These are phyloP conservation scores for Antennarius striatus DNA, from an alignment of 2,113 vertebrate species.

Conservation along the genomic window DNA sequence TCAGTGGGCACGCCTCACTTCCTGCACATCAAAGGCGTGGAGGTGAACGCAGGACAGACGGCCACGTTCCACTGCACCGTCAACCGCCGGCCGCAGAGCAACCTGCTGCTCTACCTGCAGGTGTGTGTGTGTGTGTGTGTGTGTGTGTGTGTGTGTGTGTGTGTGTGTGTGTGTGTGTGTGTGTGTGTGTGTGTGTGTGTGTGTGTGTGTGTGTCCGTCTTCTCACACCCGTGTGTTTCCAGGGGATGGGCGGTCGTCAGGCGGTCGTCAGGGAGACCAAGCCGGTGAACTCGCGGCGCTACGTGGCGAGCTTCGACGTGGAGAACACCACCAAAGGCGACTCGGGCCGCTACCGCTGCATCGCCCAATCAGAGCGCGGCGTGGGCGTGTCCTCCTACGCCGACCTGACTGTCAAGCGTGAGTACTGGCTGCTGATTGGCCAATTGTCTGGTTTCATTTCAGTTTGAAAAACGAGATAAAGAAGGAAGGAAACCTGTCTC, in stretches of 20 bases:
- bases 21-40: conserved; percentile 92
- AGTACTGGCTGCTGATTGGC: conserved; percentile 47
- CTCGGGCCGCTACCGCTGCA: conserved; percentile 91
- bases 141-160: background rate
- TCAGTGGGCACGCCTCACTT: conserved; percentile 94
- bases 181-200: background rate
- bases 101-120: conserved; percentile 91
- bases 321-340: conserved; percentile 90
- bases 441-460: too few relatives aligned
- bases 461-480: too few relatives aligned
- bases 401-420: conserved; percentile 94
- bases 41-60: conserved; percentile 92
- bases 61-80: conserved; percentile 91
- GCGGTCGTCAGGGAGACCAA: conserved; percentile 86
- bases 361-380: conserved; percentile 89
- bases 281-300: conserved; percentile 83
- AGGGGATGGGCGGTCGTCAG: conserved; percentile 88
- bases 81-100: conserved; percentile 84
- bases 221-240: background rate
- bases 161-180: background rate
- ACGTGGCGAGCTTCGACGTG: conserved; percentile 88
- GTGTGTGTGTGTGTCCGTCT: background rate
- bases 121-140: conserved; percentile 60
- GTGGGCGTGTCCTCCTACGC: conserved; percentile 92
- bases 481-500: too few relatives aligned